Conservation (phyloP, 2,113 vertebrate genomes). For the Saiga tatarica region DNA sequence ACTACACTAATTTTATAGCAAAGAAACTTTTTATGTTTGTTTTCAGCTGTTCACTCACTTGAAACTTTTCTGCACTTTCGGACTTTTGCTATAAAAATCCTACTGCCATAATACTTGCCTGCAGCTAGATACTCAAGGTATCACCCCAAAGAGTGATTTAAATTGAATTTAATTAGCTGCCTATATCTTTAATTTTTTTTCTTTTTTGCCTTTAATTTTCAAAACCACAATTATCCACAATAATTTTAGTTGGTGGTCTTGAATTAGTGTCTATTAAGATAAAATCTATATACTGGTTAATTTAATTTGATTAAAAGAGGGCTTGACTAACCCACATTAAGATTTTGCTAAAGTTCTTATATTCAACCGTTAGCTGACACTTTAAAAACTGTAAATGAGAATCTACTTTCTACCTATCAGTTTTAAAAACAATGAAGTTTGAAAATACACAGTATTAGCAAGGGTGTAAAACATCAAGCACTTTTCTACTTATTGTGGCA, state of each 20-base stretch:
- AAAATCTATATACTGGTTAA: conserved; percentile 62
- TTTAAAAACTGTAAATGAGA: not conserved
- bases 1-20: not conserved
- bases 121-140: conserved; percentile 75
- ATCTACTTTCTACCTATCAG: not conserved
- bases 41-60: conserved; percentile 4
- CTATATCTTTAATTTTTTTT: conserved; percentile 13
- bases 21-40: not conserved
- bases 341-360: conserved; percentile 12
- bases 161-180: conserved; percentile 75
- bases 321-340: not conserved
- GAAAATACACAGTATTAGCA: not conserved
- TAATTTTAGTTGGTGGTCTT: conserved; percentile 51
- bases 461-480: not conserved
- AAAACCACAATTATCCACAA: conserved; percentile 55
- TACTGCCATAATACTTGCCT: conserved; percentile 61
- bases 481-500: not conserved
- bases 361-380: not conserved
- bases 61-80: conserved; percentile 12
- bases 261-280: conserved; percentile 57
- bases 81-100: conserved; percentile 42
- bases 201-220: conserved; percentile 66
- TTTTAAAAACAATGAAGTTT: not conserved
- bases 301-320: conserved; percentile 53
- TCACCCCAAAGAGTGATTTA: conserved; percentile 75